Percentiles rank a stretch among this genome's conserved stretches.
Conservation (phyloP, 2,113 vertebrate species). For the Helogale parvula region DNA sequence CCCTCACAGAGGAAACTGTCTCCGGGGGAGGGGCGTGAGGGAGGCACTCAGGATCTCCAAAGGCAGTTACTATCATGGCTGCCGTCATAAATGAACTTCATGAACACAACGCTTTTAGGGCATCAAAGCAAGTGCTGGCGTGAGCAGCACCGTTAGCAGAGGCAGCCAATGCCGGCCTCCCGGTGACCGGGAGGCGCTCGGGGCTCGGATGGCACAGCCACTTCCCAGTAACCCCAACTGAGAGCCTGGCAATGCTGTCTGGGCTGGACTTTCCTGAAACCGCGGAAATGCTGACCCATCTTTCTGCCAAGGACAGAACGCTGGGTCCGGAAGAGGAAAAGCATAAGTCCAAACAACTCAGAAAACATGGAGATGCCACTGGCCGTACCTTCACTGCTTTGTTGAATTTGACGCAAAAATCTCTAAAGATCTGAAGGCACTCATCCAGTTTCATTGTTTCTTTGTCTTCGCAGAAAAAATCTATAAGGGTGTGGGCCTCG, state of each 20-base stretch:
- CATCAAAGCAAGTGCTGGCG: rapidly evolving
- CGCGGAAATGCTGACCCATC: rapidly evolving
- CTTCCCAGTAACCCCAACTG: neutral
- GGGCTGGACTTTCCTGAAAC: neutral
- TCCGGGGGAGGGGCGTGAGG: neutral
- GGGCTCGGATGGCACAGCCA: neutral
- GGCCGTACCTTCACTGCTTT: slow-evolving; percentile 95
- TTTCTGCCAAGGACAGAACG: neutral
- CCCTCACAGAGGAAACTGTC: neutral
- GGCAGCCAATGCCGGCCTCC: neutral
- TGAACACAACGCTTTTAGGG: neutral
- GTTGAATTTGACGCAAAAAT: slow-evolving; percentile 96
- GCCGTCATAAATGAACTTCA: neutral
- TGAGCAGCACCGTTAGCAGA: neutral
- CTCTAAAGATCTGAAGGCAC: slow-evolving; percentile 97
- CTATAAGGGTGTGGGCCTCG: slow-evolving; percentile 93
- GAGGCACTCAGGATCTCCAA: neutral
- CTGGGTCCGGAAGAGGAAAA: neutral
- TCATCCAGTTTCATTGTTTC: slow-evolving; percentile 98
- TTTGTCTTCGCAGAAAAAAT: slow-evolving; percentile 99
- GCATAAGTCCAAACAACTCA: neutral
- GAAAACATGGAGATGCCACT: neutral
- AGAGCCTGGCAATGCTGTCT: rapidly evolving
- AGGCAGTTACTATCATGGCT: neutral
- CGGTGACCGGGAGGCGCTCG: rapidly evolving